Evolutionary conservation across 2,888 invertebrate species (phyloP).

Genomic region (Oegoconia quadripuncta): DNA sequence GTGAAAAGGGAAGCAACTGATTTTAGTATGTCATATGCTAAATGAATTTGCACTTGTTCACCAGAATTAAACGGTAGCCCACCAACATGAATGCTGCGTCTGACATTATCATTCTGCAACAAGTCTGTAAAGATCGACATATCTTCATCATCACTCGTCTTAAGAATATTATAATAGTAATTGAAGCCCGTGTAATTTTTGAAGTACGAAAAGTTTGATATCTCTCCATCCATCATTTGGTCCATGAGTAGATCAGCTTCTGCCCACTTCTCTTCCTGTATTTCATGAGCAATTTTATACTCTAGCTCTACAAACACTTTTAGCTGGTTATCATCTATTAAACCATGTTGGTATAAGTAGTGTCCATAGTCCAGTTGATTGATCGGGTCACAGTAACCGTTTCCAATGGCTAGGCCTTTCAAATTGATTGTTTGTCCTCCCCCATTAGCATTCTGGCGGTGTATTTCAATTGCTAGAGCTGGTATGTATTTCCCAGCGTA

Average conservation of each 20-base stretch:
- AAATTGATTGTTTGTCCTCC: constrained; percentile 61
- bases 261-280: constrained; percentile 79
- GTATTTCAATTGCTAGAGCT: constrained; percentile 72
- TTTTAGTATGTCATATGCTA: constrained; percentile 78
- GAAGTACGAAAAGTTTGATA: constrained; percentile 68
- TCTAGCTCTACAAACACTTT: constrained; percentile 80
- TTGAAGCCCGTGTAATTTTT: constrained; percentile 85
- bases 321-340: constrained; percentile 53
- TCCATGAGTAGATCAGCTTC: constrained; percentile 86
- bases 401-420: constrained; percentile 18
- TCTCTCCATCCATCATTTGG: constrained; percentile 75
- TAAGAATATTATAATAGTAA: constrained; percentile 86
- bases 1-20: constrained; percentile 72
- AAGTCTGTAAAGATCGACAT: constrained; percentile 49
- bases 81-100: constrained; percentile 81
- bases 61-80: constrained; percentile 72
- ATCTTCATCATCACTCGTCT: constrained; percentile 57
- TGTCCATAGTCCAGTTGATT: constrained; percentile 15
- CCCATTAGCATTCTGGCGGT: constrained; percentile 52
- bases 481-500: constrained; percentile 80
- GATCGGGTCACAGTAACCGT: constrained; percentile 16
- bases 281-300: constrained; percentile 73
- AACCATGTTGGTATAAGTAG: constrained; percentile 16
- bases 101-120: constrained; percentile 53
- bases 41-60: constrained; percentile 63